Evolutionary conservation across 1,140 invertebrate genomes (phyloP).

Genomic region (Drosophila oshimai): DNA sequence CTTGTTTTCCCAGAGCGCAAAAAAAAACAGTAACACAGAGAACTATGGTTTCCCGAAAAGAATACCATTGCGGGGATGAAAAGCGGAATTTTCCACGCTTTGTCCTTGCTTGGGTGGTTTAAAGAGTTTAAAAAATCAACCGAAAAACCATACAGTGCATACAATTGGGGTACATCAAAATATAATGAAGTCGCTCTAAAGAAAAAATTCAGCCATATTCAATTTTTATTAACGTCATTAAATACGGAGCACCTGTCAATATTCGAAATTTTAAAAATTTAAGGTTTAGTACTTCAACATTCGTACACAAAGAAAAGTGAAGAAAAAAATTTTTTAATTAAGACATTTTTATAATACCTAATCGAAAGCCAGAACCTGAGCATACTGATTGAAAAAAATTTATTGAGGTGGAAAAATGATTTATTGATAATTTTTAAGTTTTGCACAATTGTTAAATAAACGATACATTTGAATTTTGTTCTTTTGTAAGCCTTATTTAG

Average conservation of each 20-base stretch:
- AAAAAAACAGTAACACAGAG: slow-evolving; percentile 42
- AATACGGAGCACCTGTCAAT: not conserved
- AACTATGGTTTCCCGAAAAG: slow-evolving; percentile 69
- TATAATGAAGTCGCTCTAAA: not conserved
- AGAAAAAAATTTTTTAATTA: not conserved
- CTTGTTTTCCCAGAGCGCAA: slow-evolving; percentile 48
- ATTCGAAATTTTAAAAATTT: not conserved
- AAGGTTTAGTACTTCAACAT: too few relatives aligned
- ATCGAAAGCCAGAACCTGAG: too few relatives aligned
- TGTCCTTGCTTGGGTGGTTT: slow-evolving; percentile 28
- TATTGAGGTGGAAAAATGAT: too few relatives aligned
- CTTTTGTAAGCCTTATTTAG: too few relatives aligned
- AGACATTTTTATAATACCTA: too few relatives aligned
- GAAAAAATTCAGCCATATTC: not conserved
- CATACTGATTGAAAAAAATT: too few relatives aligned
- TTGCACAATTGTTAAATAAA: too few relatives aligned
- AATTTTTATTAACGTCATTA: too few relatives aligned
- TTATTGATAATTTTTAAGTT: too few relatives aligned
- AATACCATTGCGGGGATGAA: slow-evolving; percentile 65
- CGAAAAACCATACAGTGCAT: not conserved
- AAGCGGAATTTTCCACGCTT: slow-evolving; percentile 67
- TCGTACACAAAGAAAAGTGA: too few relatives aligned
- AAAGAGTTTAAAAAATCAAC: slow-evolving; percentile 30
- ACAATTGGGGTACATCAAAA: not conserved
- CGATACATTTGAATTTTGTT: too few relatives aligned